phyloP scores from a whole-genome alignment of 92 coral and sea anemone genomes.

The Paragorgia papillata region DNA sequence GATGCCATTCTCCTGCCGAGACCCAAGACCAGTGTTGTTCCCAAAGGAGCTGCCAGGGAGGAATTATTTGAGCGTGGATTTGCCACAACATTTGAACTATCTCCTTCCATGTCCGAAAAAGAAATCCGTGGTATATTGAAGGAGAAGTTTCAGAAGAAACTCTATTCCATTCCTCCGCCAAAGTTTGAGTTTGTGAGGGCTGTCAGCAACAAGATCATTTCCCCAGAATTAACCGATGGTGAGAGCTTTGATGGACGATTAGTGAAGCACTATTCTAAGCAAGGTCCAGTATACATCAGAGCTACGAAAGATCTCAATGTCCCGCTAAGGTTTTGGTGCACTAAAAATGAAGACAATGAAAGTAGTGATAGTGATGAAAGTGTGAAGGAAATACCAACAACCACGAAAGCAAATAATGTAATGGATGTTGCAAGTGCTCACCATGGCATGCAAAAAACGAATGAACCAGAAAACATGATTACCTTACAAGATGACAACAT shows the following conservation, averaged over 20 bases:
- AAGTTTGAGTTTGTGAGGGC: constrained; percentile 14
- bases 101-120: constrained; percentile 19
- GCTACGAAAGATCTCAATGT: constrained; percentile 18
- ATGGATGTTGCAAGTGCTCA: too few relatives aligned
- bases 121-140: constrained; percentile 17
- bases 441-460: too few relatives aligned
- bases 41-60: constrained; percentile 27
- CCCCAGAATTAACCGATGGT: neutral
- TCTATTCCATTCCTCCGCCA: neutral
- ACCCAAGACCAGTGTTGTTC: constrained; percentile 12
- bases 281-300: too few relatives aligned
- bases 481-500: neutral
- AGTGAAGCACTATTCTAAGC: constrained; percentile 38
- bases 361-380: constrained; percentile 10
- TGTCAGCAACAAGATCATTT: constrained; percentile 30
- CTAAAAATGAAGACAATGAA: neutral
- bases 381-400: neutral
- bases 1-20: constrained; percentile 25
- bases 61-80: constrained; percentile 24
- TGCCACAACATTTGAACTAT: constrained; percentile 21
- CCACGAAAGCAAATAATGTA: neutral
- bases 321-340: neutral
- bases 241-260: constrained; percentile 31
- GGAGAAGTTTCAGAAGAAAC: constrained; percentile 21
- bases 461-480: neutral